phyloP scores from a whole-genome alignment of 2,797 vertebrate genomes.

The Sebastes jordani region DNA sequence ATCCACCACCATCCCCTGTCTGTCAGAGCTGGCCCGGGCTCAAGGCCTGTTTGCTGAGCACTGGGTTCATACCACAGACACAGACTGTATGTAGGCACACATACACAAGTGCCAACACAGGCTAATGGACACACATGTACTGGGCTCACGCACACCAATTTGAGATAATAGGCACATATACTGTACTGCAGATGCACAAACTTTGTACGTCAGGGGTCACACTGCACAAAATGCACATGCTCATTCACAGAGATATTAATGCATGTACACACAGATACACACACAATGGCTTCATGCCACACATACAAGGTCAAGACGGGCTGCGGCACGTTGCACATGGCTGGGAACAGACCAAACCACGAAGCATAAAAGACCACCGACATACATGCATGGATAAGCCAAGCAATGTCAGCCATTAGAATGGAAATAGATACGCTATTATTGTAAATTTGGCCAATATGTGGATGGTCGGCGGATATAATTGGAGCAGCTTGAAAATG shows the following conservation, averaged over 20 bases:
- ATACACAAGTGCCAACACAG: neutral
- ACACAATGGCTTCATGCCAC: neutral
- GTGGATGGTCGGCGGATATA: slow-evolving; percentile 69
- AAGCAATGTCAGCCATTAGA: slow-evolving; percentile 81
- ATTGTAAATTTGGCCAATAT: slow-evolving; percentile 78
- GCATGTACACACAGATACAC: neutral
- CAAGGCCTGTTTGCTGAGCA: slow-evolving; percentile 57
- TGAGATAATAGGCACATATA: slow-evolving; percentile 16
- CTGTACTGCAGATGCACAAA: neutral
- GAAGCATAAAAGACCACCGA: slow-evolving; percentile 64
- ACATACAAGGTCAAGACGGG: slow-evolving; percentile 42
- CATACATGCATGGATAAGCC: slow-evolving; percentile 79
- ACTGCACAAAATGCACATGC: slow-evolving; percentile 26
- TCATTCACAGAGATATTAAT: slow-evolving; percentile 22
- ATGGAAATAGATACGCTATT: slow-evolving; percentile 81
- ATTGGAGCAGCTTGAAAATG: slow-evolving; percentile 82
- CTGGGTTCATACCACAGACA: slow-evolving; percentile 29
- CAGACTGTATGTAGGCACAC: slow-evolving; percentile 9
- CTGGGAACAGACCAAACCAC: slow-evolving; percentile 61
- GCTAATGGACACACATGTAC: neutral
- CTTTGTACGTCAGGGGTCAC: slow-evolving; percentile 17
- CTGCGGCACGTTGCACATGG: slow-evolving; percentile 58
- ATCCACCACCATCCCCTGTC: slow-evolving; percentile 47
- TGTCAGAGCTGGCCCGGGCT: slow-evolving; percentile 58
- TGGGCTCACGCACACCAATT: slow-evolving; percentile 10